Base-by-base conservation (phyloP, 2,888 invertebrate genomes). In the Platypus cylindrus region DNA sequence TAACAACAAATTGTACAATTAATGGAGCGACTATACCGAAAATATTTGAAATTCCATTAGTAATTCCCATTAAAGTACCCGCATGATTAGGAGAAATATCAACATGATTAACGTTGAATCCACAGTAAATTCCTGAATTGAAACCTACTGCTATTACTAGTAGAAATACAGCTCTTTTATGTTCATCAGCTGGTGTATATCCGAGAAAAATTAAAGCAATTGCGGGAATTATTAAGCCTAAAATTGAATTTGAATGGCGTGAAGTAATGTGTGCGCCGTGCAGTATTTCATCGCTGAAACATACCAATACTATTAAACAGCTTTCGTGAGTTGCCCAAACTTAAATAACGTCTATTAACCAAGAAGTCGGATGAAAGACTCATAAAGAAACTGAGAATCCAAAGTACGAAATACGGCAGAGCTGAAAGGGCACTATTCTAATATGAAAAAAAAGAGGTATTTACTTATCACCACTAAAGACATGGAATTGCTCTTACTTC, bases 61-160 rank as follows among this genome's bases (percentile, higher is more conserved):
- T 84, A 47, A 87, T 75, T 5, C 86, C 86, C 82, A 87, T 84
- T 45, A 87, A 60, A 0, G 78, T 76, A 18, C 86, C 86, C 3
- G 86, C 80, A 56, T 78, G 82, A 56, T 83, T 83, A 1, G 86
- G 85, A 3, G 86, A 79, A 32, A 89, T 63, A 61, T 87, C 87
- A 44, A 87, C 80, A 53, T 86, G 86, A 46, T 85, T 86, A 14
- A 75, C 69, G 67, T 75, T 71, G 53, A 76, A 82, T 3, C 85
- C 85, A 34, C 78, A 73, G 46, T 77, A 83, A 32, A 77, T 73
- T 2, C 77, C 76, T 0, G 81, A 75, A 48, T 84, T 84, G 3
- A 81, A 67, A 0, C 81, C 78, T 1, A 85, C 79, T 0, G 85
- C 78, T 23, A 79, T 48, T 0, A 78, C 73, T 1, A 86, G 62